phyloP scores from a whole-genome alignment of 2,888 invertebrate genomes.

The Villa cingulata region DNA sequence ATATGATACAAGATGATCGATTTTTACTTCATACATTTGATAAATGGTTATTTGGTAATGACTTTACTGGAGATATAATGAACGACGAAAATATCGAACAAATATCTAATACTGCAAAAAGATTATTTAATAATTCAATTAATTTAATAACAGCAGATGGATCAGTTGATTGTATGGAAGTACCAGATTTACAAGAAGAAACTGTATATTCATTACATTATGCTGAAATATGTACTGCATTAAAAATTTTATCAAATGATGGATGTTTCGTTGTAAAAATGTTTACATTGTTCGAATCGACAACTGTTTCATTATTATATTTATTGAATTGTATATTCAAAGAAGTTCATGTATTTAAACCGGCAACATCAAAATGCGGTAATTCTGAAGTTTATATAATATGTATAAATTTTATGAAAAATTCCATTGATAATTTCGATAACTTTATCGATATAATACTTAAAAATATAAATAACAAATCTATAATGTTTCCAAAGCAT shows the following conservation, averaged over 20 bases:
- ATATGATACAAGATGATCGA: slow-evolving; percentile 69
- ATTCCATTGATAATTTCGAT: slow-evolving; percentile 10
- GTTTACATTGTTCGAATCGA: slow-evolving; percentile 78
- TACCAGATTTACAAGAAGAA: slow-evolving; percentile 77
- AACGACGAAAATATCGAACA: slow-evolving; percentile 50
- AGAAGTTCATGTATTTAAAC: slow-evolving; percentile 67
- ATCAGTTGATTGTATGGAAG: slow-evolving; percentile 73
- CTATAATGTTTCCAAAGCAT: slow-evolving; percentile 45
- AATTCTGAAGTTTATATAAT: slow-evolving; percentile 89
- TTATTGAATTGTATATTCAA: slow-evolving; percentile 62
- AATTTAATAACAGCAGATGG: slow-evolving; percentile 83
- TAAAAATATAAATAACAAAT: slow-evolving; percentile 31
- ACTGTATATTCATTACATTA: slow-evolving; percentile 65
- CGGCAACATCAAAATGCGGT: slow-evolving; percentile 84
- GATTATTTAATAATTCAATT: slow-evolving; percentile 40
- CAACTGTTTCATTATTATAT: slow-evolving; percentile 66
- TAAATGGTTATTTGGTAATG: slow-evolving; percentile 77
- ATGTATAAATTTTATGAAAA: slow-evolving; percentile 39
- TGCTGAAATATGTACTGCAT: slow-evolving; percentile 67
- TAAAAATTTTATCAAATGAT: slow-evolving; percentile 51
- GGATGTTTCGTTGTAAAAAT: slow-evolving; percentile 77
- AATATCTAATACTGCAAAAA: slow-evolving; percentile 28
- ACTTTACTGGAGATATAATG: slow-evolving; percentile 76
- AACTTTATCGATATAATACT: slow-evolving; percentile 12
- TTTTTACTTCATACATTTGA: slow-evolving; percentile 62